Percentiles rank a stretch among this genome's conserved stretches.
phyloP scores from a whole-genome alignment of 2,113 vertebrate genomes.

The Syrrhaptes paradoxus region DNA sequence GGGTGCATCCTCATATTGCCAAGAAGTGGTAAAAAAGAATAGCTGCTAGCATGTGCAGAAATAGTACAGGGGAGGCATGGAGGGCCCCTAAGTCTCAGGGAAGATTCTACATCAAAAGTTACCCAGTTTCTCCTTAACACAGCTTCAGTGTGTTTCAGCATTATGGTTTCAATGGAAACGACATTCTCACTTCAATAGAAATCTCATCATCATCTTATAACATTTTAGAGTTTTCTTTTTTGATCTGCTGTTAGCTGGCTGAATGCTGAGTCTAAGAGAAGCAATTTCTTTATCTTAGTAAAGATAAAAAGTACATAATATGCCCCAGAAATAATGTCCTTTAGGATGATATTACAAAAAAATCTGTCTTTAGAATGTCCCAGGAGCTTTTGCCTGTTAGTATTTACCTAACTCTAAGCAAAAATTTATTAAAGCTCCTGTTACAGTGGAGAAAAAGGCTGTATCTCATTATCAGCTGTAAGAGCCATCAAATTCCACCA shows the following conservation, averaged over 20 bases:
- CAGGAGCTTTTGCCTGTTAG: neutral
- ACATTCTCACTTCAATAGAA: neutral
- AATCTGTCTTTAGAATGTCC: neutral
- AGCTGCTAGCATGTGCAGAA: neutral
- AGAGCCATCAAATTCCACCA: neutral
- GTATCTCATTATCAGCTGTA: neutral
- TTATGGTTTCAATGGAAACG: neutral
- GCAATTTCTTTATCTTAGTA: neutral
- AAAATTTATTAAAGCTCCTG: neutral
- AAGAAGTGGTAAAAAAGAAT: neutral
- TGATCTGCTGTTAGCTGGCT: neutral
- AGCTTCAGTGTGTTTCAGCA: neutral
- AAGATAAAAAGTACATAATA: neutral
- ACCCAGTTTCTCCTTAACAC: neutral
- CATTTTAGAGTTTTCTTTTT: neutral
- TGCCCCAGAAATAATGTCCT: neutral
- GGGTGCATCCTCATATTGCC: accelerated
- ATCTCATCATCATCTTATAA: neutral
- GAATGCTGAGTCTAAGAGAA: neutral
- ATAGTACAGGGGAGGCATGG: neutral
- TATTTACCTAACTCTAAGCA: neutral
- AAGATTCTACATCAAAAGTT: neutral
- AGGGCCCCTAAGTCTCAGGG: neutral
- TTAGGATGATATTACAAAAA: neutral
- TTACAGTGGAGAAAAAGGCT: neutral